Evolutionary conservation across 2,113 vertebrate species (phyloP), one percentile per base, ranked within the genome.

Genomic region (Percopsis transmontana): DNA sequence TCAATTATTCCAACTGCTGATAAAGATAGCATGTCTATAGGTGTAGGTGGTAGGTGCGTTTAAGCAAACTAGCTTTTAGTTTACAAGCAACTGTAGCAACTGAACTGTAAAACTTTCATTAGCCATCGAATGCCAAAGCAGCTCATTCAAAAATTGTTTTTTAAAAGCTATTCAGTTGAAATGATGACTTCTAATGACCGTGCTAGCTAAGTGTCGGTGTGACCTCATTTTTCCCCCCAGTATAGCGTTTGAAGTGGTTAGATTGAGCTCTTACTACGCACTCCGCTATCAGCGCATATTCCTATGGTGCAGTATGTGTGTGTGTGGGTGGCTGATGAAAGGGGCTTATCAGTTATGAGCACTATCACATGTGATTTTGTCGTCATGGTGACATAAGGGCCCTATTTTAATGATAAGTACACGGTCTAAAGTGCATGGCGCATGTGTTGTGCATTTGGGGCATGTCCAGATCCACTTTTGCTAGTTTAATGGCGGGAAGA

Each of bases 171-270:
- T 45, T 19, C 21, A 1, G 13, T 47, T 52, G 14, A n/a, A 69
- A 51, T 44, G 64, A 24, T 19, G 15, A 16, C 42, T 7, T 6
- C 27, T 33, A 33, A 33, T 33, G 27, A 57, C 24, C 2, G 38
- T 58, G 42, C 66, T 61, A 51, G 53, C 50, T 33, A 56, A 73
- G 27, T 61, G 54, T 42, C 48, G 16, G 62, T 27, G 19, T 54
- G 54, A 24, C 20, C 44, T 16, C 24, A 14, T 39, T 2, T n/a
- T 33, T 9, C 16, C 15, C 16, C 7, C 16, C 5, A 14, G 9
- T 50, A 24, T 3, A 53, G 11, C 21, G 5, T 10, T 23, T 53
- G 10, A 53, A 23, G 51, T 53, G 51, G 20, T 12, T 23, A 53
- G 21, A 53, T 53, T 53, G 51, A 53, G 20, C 50, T 23, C 19